phyloP scores from a whole-genome alignment of 2,797 vertebrate species.

The Premnoplex brunnescens region DNA sequence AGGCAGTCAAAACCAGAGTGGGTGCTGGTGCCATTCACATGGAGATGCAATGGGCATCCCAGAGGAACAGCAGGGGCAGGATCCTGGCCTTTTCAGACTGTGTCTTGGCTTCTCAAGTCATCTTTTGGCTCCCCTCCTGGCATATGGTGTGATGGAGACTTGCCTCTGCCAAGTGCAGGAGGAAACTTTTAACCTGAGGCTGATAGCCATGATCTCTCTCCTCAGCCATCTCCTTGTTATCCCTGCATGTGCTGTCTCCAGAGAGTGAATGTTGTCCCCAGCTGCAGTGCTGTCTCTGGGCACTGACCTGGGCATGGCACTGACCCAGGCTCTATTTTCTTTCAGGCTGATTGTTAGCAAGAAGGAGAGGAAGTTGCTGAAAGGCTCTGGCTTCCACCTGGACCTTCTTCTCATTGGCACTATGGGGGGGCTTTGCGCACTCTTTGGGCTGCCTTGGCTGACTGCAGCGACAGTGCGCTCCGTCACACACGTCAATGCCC shows the following conservation, averaged over 20 bases:
- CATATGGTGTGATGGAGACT: neutral
- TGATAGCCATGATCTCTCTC: neutral
- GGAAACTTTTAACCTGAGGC: neutral
- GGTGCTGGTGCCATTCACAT: neutral
- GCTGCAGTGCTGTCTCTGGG: neutral
- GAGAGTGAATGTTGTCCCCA: neutral
- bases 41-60: neutral
- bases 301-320: neutral
- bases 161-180: neutral
- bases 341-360: conserved; percentile 93
- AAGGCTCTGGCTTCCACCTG: conserved; percentile 96
- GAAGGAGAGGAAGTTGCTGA: conserved; percentile 91
- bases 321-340: neutral
- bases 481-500: conserved; percentile 94
- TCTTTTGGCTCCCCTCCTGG: neutral
- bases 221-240: neutral
- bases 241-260: neutral
- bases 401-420: conserved; percentile 94
- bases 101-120: neutral
- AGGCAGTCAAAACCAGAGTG: neutral
- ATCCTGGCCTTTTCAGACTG: neutral
- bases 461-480: conserved; percentile 95
- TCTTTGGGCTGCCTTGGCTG: conserved; percentile 96
- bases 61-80: neutral
- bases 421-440: conserved; percentile 91